Conservation (phyloP, 2,888 invertebrate genomes). For the Eupithecia insigniata region DNA sequence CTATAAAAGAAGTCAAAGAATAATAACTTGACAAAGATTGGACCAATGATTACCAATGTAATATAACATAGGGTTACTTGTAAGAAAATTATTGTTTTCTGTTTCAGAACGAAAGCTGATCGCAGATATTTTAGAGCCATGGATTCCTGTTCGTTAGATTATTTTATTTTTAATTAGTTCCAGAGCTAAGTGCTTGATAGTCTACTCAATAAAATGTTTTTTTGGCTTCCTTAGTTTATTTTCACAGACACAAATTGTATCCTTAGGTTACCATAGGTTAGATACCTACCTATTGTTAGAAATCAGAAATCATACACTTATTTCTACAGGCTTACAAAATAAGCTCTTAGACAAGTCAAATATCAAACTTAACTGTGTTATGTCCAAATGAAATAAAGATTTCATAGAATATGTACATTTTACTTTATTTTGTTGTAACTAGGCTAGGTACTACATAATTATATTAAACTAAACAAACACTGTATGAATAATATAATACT, state of each 20-base stretch:
- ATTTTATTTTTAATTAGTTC: conserved; percentile 25
- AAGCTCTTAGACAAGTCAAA: not conserved
- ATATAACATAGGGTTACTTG: no score
- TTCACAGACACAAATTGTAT: not conserved
- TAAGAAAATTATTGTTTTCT: conserved; percentile 26
- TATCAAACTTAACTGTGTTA: not conserved
- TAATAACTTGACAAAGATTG: no score
- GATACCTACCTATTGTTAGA: no score
- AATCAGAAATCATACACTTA: not conserved
- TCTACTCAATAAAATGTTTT: not conserved
- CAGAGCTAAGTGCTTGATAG: conserved; percentile 25
- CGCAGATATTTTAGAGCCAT: conserved; percentile 85
- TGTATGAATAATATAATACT: no score
- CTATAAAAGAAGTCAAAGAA: no score
- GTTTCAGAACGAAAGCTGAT: conserved; percentile 86
- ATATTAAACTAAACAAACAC: not conserved
- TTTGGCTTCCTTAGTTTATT: not conserved
- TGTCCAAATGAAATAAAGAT: not conserved
- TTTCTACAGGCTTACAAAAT: not conserved
- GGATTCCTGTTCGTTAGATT: conserved; percentile 87
- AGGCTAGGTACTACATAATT: not conserved
- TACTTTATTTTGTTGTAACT: not conserved
- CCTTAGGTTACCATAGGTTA: not conserved
- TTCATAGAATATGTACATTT: not conserved
- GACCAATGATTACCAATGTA: no score